Evolutionary conservation across 2,888 invertebrate genomes (phyloP).

Genomic region (Caenorhabditis plicata): DNA sequence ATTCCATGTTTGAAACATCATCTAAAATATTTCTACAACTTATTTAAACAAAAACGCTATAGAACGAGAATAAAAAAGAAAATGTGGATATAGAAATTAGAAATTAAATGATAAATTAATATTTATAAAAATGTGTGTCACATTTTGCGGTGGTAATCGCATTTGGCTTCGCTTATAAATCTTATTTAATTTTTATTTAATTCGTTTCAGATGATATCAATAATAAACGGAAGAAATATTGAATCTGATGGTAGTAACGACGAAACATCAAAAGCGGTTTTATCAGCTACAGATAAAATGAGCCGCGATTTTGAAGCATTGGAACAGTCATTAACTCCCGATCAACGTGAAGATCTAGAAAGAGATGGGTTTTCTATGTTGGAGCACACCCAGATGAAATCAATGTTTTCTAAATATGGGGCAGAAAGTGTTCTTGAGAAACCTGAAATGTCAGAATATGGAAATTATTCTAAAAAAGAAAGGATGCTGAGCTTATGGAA

Average conservation of each 20-base stretch:
- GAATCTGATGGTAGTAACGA: too few species aligned
- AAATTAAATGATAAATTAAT: too few species aligned
- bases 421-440: constrained; percentile 4
- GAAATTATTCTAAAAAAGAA: constrained; percentile 13
- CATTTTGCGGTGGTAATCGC: too few species aligned
- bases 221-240: constrained; percentile 10
- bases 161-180: too few species aligned
- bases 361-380: constrained; percentile 46
- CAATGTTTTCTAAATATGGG: constrained; percentile 43
- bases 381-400: constrained; percentile 40
- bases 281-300: constrained; percentile 47
- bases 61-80: too few species aligned
- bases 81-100: too few species aligned
- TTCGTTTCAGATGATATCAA: constrained; percentile 11
- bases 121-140: too few species aligned
- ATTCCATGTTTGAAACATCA: too few species aligned
- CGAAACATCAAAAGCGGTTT: constrained; percentile 24
- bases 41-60: too few species aligned
- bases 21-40: too few species aligned
- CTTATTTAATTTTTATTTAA: not conserved
- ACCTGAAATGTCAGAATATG: constrained; percentile 20
- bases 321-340: constrained; percentile 30
- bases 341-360: constrained; percentile 42
- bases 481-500: constrained; percentile 23
- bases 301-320: constrained; percentile 43